Base-by-base conservation (phyloP, 2,888 invertebrate species). In the Synergus japonicus region DNA sequence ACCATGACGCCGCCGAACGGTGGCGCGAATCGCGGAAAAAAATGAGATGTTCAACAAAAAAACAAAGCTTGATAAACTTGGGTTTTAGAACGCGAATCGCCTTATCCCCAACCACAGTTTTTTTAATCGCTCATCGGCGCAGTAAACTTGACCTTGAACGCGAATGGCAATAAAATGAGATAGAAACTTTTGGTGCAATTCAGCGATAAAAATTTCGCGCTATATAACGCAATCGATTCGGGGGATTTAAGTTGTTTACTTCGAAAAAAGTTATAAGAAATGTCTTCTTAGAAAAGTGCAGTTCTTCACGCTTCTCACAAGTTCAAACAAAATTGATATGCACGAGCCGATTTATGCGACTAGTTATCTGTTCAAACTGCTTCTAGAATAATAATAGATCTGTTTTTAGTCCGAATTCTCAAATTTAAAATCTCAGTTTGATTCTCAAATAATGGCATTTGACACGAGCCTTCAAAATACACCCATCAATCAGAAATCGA, bases 81-180 rank as follows among this genome's bases (percentile, higher is more conserved):
- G 3, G 15, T 54, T 54, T 54, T 54, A 54, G 54, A 1, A 54
- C n/a, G 8, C n/a, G 54, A 54, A 54, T n/a, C 4, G 54, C 54
- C n/a, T 8, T 54, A 54, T 54, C 54, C 4, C 2, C n/a, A 54
- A 54, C n/a, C 9, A 9, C 9, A n/a, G 54, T 54, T n/a, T 41
- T 64, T 15, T 41, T 29, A 63, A 63, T 29, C 63, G 13, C 64
- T 41, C 15, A 15, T 7, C n/a, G 8, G 64, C 37, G 64, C 64
- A 64, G 29, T 64, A 37, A 37, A 29, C 64, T 64, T 64, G 64
- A 64, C 64, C 64, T 64, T 37, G n/a, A 2, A 9, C 54, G 9
- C 54, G 54, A 54, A 54, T 54, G n/a, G n/a, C 54, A 54, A 54
- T 37, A 64, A 64, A 64, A 41, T 64, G 37, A 64, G 64, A 64